Evolutionary conservation across 1,140 invertebrate genomes (phyloP).

Genomic region (Bombus consobrinus): DNA sequence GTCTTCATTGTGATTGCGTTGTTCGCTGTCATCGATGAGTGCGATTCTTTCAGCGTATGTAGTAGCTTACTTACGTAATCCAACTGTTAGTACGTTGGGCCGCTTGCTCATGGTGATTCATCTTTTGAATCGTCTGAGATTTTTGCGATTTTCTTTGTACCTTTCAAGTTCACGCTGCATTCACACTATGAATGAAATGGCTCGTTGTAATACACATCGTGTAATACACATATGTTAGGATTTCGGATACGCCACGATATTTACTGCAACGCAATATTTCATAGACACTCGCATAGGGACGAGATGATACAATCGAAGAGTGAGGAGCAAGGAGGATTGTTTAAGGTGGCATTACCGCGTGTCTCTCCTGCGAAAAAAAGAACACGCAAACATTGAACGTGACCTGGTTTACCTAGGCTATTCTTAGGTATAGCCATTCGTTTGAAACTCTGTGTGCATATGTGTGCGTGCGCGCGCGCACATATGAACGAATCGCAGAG

Average conservation of each 20-base stretch:
- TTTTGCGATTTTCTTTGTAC: neutral
- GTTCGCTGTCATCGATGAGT: neutral
- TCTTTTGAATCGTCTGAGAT: neutral
- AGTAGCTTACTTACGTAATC: constrained; percentile 40
- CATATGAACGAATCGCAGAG: neutral
- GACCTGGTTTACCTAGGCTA: constrained; percentile 59
- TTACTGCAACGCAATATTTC: too few species aligned
- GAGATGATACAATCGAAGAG: neutral
- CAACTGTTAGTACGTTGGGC: constrained; percentile 20
- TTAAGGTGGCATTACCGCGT: neutral
- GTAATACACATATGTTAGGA: neutral
- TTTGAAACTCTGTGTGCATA: neutral
- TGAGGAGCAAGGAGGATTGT: neutral
- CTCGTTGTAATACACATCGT: too few species aligned
- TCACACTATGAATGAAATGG: too few species aligned
- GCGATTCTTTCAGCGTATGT: constrained; percentile 5
- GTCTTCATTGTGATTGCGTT: constrained; percentile 5
- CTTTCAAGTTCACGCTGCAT: neutral
- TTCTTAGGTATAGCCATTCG: constrained; percentile 54
- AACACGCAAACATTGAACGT: constrained; percentile 64
- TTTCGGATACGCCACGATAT: neutral
- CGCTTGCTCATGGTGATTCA: constrained; percentile 44
- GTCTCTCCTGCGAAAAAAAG: constrained; percentile 28
- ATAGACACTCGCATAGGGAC: neutral
- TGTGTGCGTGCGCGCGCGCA: neutral